phyloP scores from a whole-genome alignment of 2,888 invertebrate genomes.

The Nipponacmea schrenckii region DNA sequence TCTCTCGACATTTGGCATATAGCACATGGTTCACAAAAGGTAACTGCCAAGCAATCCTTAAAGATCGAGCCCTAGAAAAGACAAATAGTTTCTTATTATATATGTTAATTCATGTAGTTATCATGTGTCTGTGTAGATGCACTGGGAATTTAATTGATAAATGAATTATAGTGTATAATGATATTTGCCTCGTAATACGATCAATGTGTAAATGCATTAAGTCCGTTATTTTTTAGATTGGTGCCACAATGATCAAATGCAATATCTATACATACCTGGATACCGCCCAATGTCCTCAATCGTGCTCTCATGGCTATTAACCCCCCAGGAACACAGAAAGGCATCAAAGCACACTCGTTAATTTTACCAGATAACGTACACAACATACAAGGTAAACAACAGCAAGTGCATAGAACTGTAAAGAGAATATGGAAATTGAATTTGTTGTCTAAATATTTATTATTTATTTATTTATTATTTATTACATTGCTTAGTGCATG shows the following conservation, averaged over 20 bases:
- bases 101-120: no score
- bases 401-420: slow-evolving; percentile 28
- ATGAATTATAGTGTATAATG: no score
- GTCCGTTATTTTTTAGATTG: no score
- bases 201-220: no score
- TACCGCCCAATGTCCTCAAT: slow-evolving; percentile 31
- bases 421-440: background rate
- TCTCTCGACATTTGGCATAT: slow-evolving; percentile 46
- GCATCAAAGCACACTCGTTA: slow-evolving; percentile 24
- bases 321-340: slow-evolving; percentile 22
- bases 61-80: slow-evolving; percentile 38
- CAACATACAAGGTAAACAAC: slow-evolving; percentile 30
- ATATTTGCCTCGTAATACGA: no score
- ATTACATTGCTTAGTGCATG: no score
- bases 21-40: slow-evolving; percentile 34
- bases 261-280: slow-evolving; percentile 21
- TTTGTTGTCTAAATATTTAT: no score
- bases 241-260: no score
- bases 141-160: no score
- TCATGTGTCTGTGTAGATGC: no score
- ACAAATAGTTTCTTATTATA: background rate
- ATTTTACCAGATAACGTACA: slow-evolving; percentile 22
- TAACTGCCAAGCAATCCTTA: slow-evolving; percentile 31
- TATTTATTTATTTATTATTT: no score
- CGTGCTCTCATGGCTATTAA: slow-evolving; percentile 28